These are phyloP conservation scores for Lophius piscatorius DNA, from an alignment of 2,113 vertebrate genomes.

Conservation along the genomic window DNA sequence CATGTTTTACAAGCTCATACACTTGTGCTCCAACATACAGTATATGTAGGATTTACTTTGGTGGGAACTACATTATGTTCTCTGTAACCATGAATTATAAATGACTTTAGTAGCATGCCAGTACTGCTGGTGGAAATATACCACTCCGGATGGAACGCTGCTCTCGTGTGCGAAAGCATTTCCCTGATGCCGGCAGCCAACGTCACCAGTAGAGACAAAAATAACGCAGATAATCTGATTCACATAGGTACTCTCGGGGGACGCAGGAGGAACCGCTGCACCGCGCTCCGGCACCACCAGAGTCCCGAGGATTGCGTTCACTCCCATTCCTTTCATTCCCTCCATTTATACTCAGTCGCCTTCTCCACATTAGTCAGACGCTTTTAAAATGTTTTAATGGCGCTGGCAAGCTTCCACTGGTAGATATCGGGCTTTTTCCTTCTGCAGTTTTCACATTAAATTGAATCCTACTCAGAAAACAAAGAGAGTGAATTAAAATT, in stretches of 20 bases:
- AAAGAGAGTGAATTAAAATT: slow-evolving; percentile 12
- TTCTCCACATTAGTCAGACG: slow-evolving; percentile 8
- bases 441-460: not conserved
- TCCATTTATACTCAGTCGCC: slow-evolving; percentile 2
- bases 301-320: slow-evolving; percentile 11
- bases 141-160: slow-evolving; percentile 33
- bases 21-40: not conserved
- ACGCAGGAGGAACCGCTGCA: slow-evolving; percentile 39
- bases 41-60: slow-evolving; percentile 18
- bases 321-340: slow-evolving; percentile 1
- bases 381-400: slow-evolving; percentile 2
- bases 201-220: slow-evolving; percentile 63
- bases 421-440: slow-evolving; percentile 2
- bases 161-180: slow-evolving; percentile 22
- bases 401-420: slow-evolving; percentile 1
- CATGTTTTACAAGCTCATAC: slow-evolving; percentile 4
- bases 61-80: slow-evolving; percentile 14
- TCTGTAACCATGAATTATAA: slow-evolving; percentile 46
- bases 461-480: slow-evolving; percentile 10
- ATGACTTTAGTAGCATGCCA: slow-evolving; percentile 25
- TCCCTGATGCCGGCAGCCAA: slow-evolving; percentile 35
- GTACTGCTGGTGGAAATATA: slow-evolving; percentile 33
- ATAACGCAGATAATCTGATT: slow-evolving; percentile 70
- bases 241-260: slow-evolving; percentile 57
- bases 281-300: slow-evolving; percentile 13